Evolutionary conservation across 2,888 invertebrate genomes (phyloP).

Genomic region (Temnothorax unifasciatus): DNA sequence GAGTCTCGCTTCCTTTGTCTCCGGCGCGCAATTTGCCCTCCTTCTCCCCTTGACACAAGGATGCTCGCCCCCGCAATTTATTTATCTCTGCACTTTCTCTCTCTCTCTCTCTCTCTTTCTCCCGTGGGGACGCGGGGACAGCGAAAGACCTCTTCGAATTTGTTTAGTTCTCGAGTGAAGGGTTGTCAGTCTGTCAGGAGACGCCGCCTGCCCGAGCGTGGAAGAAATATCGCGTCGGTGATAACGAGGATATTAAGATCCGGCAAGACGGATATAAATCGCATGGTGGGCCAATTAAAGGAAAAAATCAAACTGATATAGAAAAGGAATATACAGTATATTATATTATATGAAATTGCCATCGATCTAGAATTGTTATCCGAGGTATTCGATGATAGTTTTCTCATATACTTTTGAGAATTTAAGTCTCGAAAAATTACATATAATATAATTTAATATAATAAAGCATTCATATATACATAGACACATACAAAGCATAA

Average conservation of each 20-base stretch:
- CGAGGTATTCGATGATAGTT: background rate
- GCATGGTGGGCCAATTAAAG: conserved; percentile 42
- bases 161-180: conserved; percentile 71
- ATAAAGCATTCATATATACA: background rate
- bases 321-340: background rate
- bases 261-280: conserved; percentile 49
- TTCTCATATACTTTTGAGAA: too few species aligned
- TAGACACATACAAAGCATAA: background rate
- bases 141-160: conserved; percentile 64
- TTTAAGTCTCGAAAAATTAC: background rate
- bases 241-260: conserved; percentile 68
- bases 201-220: conserved; percentile 30
- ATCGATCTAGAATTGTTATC: background rate
- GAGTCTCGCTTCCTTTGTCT: conserved; percentile 71
- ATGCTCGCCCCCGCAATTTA: conserved; percentile 59
- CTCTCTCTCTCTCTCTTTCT: conserved; percentile 17
- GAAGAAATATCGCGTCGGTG: conserved; percentile 60
- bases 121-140: conserved; percentile 36
- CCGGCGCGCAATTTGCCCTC: conserved; percentile 61
- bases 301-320: conserved; percentile 11
- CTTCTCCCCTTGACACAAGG: conserved; percentile 41
- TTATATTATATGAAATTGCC: background rate
- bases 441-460: background rate
- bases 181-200: conserved; percentile 63
- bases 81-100: conserved; percentile 52